Evolutionary conservation across 2,797 vertebrate genomes (phyloP).

Genomic region (Fundulus diaphanus): DNA sequence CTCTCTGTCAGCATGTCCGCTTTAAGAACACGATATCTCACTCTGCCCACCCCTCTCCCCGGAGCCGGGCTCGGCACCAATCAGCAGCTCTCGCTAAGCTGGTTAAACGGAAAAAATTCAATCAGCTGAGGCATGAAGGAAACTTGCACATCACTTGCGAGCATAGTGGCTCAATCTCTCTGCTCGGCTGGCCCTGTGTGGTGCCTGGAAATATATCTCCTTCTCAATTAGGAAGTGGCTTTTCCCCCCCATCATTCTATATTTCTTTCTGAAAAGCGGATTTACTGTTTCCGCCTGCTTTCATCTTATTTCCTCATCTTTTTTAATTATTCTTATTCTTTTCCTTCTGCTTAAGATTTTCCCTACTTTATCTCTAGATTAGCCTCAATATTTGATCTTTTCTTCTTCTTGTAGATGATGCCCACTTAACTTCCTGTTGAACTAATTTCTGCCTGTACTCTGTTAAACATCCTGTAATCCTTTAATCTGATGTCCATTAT

Average conservation of each 20-base stretch:
- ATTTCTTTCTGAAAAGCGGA: conserved; percentile 50
- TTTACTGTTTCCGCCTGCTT: conserved; percentile 40
- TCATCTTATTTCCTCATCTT: conserved; percentile 24
- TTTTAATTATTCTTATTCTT: background rate
- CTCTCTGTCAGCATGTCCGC: conserved; percentile 30
- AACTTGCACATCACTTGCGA: conserved; percentile 64
- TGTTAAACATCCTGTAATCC: background rate
- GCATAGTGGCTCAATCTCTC: conserved; percentile 41
- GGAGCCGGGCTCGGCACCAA: conserved; percentile 17
- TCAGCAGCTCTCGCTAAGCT: conserved; percentile 66
- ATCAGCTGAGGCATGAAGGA: conserved; percentile 62
- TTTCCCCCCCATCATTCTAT: conserved; percentile 7
- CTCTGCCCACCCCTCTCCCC: conserved; percentile 32
- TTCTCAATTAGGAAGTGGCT: conserved; percentile 19
- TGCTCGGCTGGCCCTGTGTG: conserved; percentile 35
- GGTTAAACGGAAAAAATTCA: conserved; percentile 76
- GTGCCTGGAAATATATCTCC: conserved; percentile 42
- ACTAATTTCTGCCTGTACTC: background rate
- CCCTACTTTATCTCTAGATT: conserved; percentile 9
- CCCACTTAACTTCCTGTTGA: conserved; percentile 24
- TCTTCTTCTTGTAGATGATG: conserved; percentile 29
- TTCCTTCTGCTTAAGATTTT: background rate
- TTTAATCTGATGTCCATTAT: background rate
- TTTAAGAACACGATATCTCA: conserved; percentile 40
- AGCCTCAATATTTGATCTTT: conserved; percentile 43